These are phyloP conservation scores for Aepyceros melampus DNA, from an alignment of 2,113 vertebrate species.

Conservation along the genomic window DNA sequence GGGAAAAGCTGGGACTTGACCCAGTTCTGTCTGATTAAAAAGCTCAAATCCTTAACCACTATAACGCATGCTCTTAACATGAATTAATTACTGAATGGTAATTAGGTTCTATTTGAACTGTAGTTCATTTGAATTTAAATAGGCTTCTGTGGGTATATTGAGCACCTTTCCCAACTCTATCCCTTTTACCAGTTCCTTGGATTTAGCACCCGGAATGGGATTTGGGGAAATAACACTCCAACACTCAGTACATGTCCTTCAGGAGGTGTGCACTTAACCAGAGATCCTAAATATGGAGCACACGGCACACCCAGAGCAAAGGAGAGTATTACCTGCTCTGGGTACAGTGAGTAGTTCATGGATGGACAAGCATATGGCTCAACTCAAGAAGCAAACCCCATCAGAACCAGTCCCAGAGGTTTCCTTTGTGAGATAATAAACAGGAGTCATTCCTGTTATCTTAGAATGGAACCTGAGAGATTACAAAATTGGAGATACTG, in stretches of 20 bases:
- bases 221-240: neutral
- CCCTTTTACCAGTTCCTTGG: neutral
- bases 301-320: fast-evolving
- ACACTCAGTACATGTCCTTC: neutral
- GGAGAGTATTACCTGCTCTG: neutral
- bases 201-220: neutral
- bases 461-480: neutral
- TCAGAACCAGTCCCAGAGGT: neutral
- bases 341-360: neutral
- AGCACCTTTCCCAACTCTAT: neutral
- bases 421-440: neutral
- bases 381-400: neutral
- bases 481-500: neutral
- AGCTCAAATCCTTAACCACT: neutral
- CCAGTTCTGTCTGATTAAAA: neutral
- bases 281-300: too few relatives aligned
- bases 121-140: constrained; percentile 7
- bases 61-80: neutral
- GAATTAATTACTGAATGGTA: neutral
- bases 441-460: neutral
- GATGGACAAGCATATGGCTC: neutral
- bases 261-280: neutral
- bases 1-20: neutral
- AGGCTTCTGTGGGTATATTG: neutral
- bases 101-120: constrained; percentile 6